Base-by-base conservation (phyloP, 2,888 invertebrate species). In the Tenthredo scrophulariae region DNA sequence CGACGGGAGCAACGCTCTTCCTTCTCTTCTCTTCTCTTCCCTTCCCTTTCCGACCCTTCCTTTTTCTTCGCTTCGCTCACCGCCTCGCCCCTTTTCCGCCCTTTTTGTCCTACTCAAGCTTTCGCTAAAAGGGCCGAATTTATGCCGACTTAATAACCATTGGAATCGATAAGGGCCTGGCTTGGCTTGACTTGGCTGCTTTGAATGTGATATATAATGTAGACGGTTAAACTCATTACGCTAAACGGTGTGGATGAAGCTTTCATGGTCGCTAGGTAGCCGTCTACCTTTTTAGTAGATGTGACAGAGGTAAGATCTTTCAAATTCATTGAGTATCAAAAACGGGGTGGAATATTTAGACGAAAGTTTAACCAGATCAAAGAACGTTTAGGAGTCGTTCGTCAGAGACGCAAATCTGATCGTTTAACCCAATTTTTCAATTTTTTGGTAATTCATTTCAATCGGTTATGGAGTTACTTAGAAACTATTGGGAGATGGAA, bases 91-190 rank as follows among this genome's bases (percentile, higher is more conserved):
- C 50, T 75, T 33, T 33, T n/a, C n/a, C 15, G 13, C 15, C n/a
- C 80, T 40, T 67, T 80, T 26, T 54, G n/a, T 33, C 62, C 65
- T 62, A 26, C 37, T 37, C 62, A 65, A 18, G 65, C 18, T 29
- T 77, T 77, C 54, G 67, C 67, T 67, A 29, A 67, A 80, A 50
- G 83, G 83, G 83, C 18, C 65, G 50, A 83, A 70, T 83, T 83
- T n/a, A 70, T 65, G 83, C 83, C 46, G 46, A 83, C 83, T 83
- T 83, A 70, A 67, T 83, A 83, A 83, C 26, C 50, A 50, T 83
- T 50, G 46, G 33, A 83, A 83, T 83, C 83, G 67, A 83, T 83
- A 70, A 67, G 67, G 67, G 22, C 67, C 33, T 18, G 77, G 54
- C 77, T 70, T 72, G n/a, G 40, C 70, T 33, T 40, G n/a, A n/a